These are phyloP conservation scores for Drosophila gunungcola DNA, from an alignment of 1,140 invertebrate genomes.

Conservation along the genomic window DNA sequence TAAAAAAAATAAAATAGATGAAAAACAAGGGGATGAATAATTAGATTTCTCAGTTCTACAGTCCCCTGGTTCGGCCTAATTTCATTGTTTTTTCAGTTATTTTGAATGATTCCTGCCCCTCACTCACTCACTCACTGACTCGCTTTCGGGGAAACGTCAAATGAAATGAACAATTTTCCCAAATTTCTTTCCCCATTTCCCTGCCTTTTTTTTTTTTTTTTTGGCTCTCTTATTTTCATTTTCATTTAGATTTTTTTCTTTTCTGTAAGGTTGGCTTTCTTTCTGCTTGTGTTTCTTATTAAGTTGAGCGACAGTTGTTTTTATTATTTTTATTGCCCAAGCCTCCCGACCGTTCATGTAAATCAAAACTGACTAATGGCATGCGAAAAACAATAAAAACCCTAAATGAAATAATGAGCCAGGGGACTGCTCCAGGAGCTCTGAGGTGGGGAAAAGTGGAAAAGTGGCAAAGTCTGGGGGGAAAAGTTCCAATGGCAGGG, in stretches of 20 bases:
- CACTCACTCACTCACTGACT: not conserved
- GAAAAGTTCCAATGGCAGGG: not conserved
- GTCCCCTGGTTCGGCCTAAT: conserved; percentile 65
- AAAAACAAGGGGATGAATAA: conserved; percentile 81
- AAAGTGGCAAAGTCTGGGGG: not conserved
- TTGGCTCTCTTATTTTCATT: conserved; percentile 7
- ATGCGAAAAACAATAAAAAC: conserved; percentile 83
- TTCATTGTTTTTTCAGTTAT: conserved; percentile 83
- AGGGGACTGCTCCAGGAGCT: conserved; percentile 34
- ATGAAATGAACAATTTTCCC: conserved; percentile 56
- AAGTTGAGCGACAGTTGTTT: conserved; percentile 82
- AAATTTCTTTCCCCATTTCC: conserved; percentile 25
- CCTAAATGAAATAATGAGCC: conserved; percentile 80
- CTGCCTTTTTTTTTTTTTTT: conserved; percentile 19
- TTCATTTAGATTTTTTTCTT: conserved; percentile 20
- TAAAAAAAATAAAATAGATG: conserved; percentile 20
- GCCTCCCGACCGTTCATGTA: conserved; percentile 44
- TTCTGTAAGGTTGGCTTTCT: conserved; percentile 6
- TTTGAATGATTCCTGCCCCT: conserved; percentile 66
- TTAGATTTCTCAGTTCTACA: conserved; percentile 78
- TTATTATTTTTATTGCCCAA: conserved; percentile 78
- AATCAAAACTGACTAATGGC: conserved; percentile 82
- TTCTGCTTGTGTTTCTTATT: conserved; percentile 63
- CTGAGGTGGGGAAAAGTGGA: conserved; percentile 1
- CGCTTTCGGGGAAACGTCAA: conserved; percentile 18